A percentile compares a stretch with the other conserved stretches of the same genome.
These are phyloP conservation scores for Philonicus albiceps DNA, from an alignment of 2,888 invertebrate genomes.

Conservation along the genomic window DNA sequence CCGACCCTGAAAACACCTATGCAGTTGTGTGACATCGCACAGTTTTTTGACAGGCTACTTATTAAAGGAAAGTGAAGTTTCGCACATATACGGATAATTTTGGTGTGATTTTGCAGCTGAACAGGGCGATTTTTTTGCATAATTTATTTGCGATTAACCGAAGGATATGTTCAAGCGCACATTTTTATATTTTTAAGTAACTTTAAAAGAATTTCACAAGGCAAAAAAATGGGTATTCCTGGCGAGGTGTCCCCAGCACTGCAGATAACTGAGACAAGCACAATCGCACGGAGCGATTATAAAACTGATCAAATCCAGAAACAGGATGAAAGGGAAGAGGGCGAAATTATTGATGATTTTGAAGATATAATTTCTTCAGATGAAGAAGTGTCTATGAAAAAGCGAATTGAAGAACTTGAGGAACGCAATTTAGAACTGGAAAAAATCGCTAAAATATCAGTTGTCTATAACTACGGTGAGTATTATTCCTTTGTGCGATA, in stretches of 20 bases:
- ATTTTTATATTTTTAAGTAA: not conserved
- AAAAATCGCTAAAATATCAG: constrained; percentile 59
- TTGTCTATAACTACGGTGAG: constrained; percentile 56
- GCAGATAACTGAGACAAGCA: not conserved
- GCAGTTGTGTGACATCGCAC: not conserved
- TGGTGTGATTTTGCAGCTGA: not conserved
- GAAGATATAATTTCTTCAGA: constrained; percentile 63
- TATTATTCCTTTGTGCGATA: not conserved
- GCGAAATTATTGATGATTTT: constrained; percentile 59
- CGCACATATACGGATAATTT: not conserved
- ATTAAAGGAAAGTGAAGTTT: not conserved
- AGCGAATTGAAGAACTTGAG: constrained; percentile 61
- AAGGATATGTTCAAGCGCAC: not conserved
- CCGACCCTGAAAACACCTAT: not conserved
- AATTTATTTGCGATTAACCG: not conserved
- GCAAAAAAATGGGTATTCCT: constrained; percentile 10
- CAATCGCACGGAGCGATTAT: not conserved
- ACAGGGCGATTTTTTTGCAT: not conserved
- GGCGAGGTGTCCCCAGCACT: not conserved
- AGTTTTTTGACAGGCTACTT: not conserved
- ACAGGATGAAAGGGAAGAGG: constrained; percentile 58
- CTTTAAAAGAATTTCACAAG: not conserved
- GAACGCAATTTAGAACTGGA: constrained; percentile 62
- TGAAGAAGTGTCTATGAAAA: constrained; percentile 59
- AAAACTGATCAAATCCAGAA: not conserved